Evolutionary conservation across 2,113 vertebrate genomes (phyloP).

Genomic region (Pimephales promelas): DNA sequence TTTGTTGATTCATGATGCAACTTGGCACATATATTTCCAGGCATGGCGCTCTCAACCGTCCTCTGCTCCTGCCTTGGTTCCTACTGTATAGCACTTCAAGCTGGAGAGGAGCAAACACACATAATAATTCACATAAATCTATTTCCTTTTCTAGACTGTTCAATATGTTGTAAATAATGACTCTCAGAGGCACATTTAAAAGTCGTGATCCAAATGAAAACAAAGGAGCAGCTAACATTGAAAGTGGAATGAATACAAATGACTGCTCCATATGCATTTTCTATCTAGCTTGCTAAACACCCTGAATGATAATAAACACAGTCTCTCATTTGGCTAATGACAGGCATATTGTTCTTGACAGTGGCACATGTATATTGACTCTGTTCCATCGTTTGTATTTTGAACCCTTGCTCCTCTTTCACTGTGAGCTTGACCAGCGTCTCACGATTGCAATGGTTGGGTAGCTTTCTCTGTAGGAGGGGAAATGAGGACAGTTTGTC

Average conservation of each 20-base stretch:
- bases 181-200: conserved; percentile 42
- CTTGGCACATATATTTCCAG: neutral
- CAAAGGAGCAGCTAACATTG: conserved; percentile 34
- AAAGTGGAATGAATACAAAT: conserved; percentile 32
- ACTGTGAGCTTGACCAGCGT: neutral
- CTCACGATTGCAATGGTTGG: conserved; percentile 46
- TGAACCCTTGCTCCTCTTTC: conserved; percentile 31
- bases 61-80: neutral
- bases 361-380: conserved; percentile 44
- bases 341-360: conserved; percentile 40
- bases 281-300: conserved; percentile 41
- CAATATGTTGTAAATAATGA: conserved; percentile 25
- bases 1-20: conserved; percentile 28
- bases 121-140: conserved; percentile 2
- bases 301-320: conserved; percentile 44
- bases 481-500: conserved; percentile 60
- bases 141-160: conserved; percentile 30
- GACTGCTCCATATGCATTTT: conserved; percentile 46
- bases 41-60: neutral
- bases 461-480: conserved; percentile 45
- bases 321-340: conserved; percentile 41
- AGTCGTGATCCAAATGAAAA: conserved; percentile 32
- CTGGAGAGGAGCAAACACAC: neutral
- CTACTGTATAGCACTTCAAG: neutral
- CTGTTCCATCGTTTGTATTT: conserved; percentile 40